Evolutionary conservation across 35 echinoderm and acorn worm genomes (phyloP).

Genomic region (Apostichopus californicus): DNA sequence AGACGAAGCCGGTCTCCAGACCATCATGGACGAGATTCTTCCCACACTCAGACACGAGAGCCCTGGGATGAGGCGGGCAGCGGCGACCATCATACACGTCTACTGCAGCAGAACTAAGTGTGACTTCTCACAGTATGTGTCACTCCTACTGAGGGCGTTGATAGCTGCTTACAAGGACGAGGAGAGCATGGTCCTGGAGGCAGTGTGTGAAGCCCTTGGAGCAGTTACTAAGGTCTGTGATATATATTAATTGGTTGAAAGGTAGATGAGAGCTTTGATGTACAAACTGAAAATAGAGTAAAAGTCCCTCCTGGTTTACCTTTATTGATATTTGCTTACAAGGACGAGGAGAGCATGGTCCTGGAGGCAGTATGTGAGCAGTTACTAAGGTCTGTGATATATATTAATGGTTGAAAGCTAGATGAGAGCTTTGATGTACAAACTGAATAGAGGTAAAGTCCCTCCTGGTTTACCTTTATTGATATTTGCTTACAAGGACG

Average conservation of each 20-base stretch:
- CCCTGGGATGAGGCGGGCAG: slow-evolving; percentile 73
- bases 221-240: slow-evolving; percentile 83
- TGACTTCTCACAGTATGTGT: slow-evolving; percentile 75
- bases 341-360: slow-evolving; percentile 70
- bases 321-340: slow-evolving; percentile 42
- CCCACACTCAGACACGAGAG: slow-evolving; percentile 60
- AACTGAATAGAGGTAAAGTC: too few species aligned
- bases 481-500: slow-evolving; percentile 63
- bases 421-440: neutral
- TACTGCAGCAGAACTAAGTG: slow-evolving; percentile 85
- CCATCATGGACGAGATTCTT: slow-evolving; percentile 89
- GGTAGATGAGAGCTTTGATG: neutral
- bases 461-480: too few species aligned
- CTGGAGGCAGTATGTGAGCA: slow-evolving; percentile 81
- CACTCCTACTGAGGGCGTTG: slow-evolving; percentile 71
- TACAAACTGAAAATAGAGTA: too few species aligned
- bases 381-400: slow-evolving; percentile 30
- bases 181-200: slow-evolving; percentile 71
- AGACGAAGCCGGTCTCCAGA: slow-evolving; percentile 78
- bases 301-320: too few species aligned
- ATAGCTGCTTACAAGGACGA: slow-evolving; percentile 79
- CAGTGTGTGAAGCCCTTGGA: slow-evolving; percentile 86
- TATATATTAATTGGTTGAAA: neutral
- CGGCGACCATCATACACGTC: slow-evolving; percentile 80
- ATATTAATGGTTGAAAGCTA: neutral